phyloP scores from a whole-genome alignment of 2,797 vertebrate genomes.

The Cygnus olor region DNA sequence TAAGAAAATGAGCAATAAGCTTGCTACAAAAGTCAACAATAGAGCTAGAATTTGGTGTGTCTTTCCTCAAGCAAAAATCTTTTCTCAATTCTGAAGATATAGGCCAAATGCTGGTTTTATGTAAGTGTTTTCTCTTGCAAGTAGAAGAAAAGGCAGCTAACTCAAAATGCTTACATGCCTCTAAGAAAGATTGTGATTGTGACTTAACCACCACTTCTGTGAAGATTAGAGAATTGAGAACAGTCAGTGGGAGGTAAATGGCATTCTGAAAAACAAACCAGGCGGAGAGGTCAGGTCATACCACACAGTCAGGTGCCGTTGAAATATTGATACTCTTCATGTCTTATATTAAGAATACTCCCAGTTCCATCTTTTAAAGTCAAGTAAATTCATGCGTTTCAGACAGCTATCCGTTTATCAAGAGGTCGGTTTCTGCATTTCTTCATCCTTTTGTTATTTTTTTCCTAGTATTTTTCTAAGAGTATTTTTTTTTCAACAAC shows the following conservation, averaged over 20 bases:
- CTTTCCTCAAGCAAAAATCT: neutral
- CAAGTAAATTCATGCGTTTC: neutral
- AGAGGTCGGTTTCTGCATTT: neutral
- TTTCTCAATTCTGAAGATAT: neutral
- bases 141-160: neutral
- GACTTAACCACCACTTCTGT: neutral
- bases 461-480: neutral
- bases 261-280: neutral
- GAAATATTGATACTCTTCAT: neutral
- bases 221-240: neutral
- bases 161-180: neutral
- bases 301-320: neutral
- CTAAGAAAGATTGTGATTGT: neutral
- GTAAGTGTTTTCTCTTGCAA: neutral
- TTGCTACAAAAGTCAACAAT: neutral
- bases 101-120: neutral
- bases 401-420: neutral
- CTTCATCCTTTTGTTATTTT: neutral
- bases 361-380: neutral
- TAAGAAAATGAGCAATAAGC: neutral
- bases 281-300: neutral
- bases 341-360: neutral
- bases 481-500: neutral
- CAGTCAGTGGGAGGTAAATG: neutral
- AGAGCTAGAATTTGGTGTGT: neutral